Percentiles rank a stretch among this genome's conserved stretches.
Evolutionary conservation across 2,113 vertebrate genomes (phyloP).

Genomic region (Danionella cerebrum): DNA sequence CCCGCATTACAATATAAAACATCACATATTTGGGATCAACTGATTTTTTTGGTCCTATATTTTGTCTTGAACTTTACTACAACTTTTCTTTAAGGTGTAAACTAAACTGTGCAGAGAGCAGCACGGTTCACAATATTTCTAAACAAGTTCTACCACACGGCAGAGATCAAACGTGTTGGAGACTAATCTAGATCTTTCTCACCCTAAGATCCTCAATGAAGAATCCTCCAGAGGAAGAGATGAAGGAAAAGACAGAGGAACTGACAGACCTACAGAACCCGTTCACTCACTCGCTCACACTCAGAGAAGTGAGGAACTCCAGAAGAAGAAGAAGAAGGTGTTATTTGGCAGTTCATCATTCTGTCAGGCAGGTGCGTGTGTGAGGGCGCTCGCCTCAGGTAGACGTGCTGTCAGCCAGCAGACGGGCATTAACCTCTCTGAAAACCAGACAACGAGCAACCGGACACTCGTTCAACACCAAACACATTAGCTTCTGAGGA

Average conservation of each 20-base stretch:
- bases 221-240: conserved; percentile 46
- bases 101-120: too few relatives aligned
- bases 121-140: too few relatives aligned
- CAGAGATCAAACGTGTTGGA: too few relatives aligned
- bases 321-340: conserved; percentile 41
- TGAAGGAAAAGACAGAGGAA: conserved; percentile 50
- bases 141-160: too few relatives aligned
- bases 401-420: conserved; percentile 66
- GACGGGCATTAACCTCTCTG: conserved; percentile 61
- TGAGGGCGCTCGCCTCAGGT: conserved; percentile 61
- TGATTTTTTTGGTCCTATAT: too few relatives aligned
- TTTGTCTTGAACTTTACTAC: too few relatives aligned
- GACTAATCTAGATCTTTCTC: too few relatives aligned
- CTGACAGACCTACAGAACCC: conserved; percentile 46
- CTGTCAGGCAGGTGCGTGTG: conserved; percentile 64
- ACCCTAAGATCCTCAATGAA: conserved; percentile 38
- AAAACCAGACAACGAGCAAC: conserved; percentile 57
- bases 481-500: conserved; percentile 34
- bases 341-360: conserved; percentile 63
- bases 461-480: conserved; percentile 42
- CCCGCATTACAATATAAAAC: too few relatives aligned
- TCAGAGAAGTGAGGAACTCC: conserved; percentile 43
- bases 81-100: too few relatives aligned
- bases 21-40: too few relatives aligned
- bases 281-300: conserved; percentile 52